Conservation (phyloP, 2,113 vertebrate genomes). For the Chaetodon auriga region DNA sequence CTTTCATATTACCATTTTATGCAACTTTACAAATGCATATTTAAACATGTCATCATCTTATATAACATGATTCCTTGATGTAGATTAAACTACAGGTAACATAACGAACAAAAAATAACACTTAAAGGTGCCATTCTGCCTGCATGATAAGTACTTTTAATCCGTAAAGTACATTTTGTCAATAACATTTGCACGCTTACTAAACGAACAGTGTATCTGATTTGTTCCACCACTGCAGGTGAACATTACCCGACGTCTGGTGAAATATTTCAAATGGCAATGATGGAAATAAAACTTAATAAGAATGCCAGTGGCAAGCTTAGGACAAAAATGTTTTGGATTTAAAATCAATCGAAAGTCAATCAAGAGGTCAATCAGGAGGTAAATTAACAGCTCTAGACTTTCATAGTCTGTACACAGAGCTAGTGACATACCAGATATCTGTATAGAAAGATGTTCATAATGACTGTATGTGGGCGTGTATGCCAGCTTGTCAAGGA, state of each 20-base stretch:
- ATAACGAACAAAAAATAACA: too few relatives aligned
- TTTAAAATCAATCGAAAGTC: too few relatives aligned
- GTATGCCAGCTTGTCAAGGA: background rate
- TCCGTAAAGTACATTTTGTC: too few relatives aligned
- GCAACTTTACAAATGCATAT: too few relatives aligned
- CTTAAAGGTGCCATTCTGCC: background rate
- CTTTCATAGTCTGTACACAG: background rate
- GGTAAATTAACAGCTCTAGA: background rate
- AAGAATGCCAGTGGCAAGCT: background rate
- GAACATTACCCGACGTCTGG: background rate
- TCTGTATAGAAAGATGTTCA: background rate
- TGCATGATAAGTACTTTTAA: too few relatives aligned
- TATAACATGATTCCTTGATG: background rate
- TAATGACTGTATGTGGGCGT: background rate
- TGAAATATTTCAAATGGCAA: background rate
- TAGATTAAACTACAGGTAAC: too few relatives aligned
- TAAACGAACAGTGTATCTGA: background rate
- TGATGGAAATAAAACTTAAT: background rate
- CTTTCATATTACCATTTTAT: too few relatives aligned
- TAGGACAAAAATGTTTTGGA: background rate
- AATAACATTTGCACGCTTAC: too few relatives aligned
- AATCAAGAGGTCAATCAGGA: conserved; percentile 5
- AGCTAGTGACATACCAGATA: background rate
- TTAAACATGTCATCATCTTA: background rate
- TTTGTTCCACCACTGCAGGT: background rate